phyloP scores from a whole-genome alignment of 1,140 invertebrate genomes.

The Bursaphelenchus mucronatus region DNA sequence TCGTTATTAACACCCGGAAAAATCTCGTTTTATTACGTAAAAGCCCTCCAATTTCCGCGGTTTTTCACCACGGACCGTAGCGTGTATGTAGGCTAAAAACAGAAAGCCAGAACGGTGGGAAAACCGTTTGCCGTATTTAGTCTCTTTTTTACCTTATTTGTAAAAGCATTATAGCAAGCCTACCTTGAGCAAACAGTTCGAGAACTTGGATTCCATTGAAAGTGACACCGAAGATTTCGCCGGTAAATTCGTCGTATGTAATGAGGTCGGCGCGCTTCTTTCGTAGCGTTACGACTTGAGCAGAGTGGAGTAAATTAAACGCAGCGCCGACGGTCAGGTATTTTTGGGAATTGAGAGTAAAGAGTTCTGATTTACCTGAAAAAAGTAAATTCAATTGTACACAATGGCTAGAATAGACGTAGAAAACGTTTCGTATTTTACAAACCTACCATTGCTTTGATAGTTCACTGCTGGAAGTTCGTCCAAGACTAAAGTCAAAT shows the following conservation, averaged over 20 bases:
- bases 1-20: too few relatives aligned
- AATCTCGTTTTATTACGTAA: too few relatives aligned
- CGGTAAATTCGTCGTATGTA: conserved; percentile 50
- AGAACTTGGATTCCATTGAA: conserved; percentile 52
- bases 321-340: conserved; percentile 44
- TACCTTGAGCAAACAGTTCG: conserved; percentile 51
- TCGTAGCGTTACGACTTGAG: background rate
- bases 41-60: too few relatives aligned
- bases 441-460: conserved; percentile 23
- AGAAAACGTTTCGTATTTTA: too few relatives aligned
- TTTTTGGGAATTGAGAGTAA: conserved; percentile 50
- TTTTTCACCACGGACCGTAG: too few relatives aligned
- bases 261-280: conserved; percentile 18
- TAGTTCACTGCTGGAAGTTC: conserved; percentile 44
- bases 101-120: too few relatives aligned
- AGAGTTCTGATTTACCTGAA: conserved; percentile 45
- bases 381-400: conserved; percentile 24
- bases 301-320: conserved; percentile 39
- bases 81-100: too few relatives aligned
- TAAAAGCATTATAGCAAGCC: background rate
- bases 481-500: conserved; percentile 47
- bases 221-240: conserved; percentile 50
- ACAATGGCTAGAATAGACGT: conserved; percentile 20
- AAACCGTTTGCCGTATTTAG: too few relatives aligned
- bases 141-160: too few relatives aligned